Percentiles rank a stretch among this genome's conserved stretches.
These are phyloP conservation scores for Watsonalla binaria DNA, from an alignment of 2,888 invertebrate species.

Conservation along the genomic window DNA sequence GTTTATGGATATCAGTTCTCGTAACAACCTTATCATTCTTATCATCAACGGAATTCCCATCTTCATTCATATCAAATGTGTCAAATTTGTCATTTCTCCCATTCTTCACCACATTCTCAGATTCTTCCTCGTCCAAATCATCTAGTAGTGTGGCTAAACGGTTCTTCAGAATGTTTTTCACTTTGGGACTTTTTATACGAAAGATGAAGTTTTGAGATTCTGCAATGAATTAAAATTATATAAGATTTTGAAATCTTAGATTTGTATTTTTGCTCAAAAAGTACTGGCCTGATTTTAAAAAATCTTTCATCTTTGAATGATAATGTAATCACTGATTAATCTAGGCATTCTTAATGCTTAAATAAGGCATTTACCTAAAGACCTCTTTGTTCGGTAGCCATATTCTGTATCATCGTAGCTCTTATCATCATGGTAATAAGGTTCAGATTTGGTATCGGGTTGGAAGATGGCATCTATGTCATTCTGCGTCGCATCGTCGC, in stretches of 20 bases:
- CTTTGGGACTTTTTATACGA: slow-evolving; percentile 43
- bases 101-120: slow-evolving; percentile 8
- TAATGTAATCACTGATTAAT: too few relatives aligned
- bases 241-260: neutral
- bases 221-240: slow-evolving; percentile 21
- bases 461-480: neutral
- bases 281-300: too few relatives aligned
- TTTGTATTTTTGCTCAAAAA: too few relatives aligned
- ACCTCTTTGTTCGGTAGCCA: slow-evolving; percentile 50
- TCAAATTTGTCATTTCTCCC: slow-evolving; percentile 1
- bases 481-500: neutral
- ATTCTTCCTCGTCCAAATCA: slow-evolving; percentile 47
- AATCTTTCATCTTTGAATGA: too few relatives aligned
- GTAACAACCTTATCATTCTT: slow-evolving; percentile 6
- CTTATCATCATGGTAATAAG: slow-evolving; percentile 23
- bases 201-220: slow-evolving; percentile 37
- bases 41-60: neutral
- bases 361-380: slow-evolving; percentile 36
- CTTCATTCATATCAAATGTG: neutral
- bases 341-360: neutral
- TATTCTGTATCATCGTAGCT: slow-evolving; percentile 33
- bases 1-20: slow-evolving; percentile 6
- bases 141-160: slow-evolving; percentile 46
- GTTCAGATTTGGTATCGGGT: neutral
- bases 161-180: slow-evolving; percentile 46